phyloP scores from a whole-genome alignment of 1,140 invertebrate species.

The Drosophila sp. region DNA sequence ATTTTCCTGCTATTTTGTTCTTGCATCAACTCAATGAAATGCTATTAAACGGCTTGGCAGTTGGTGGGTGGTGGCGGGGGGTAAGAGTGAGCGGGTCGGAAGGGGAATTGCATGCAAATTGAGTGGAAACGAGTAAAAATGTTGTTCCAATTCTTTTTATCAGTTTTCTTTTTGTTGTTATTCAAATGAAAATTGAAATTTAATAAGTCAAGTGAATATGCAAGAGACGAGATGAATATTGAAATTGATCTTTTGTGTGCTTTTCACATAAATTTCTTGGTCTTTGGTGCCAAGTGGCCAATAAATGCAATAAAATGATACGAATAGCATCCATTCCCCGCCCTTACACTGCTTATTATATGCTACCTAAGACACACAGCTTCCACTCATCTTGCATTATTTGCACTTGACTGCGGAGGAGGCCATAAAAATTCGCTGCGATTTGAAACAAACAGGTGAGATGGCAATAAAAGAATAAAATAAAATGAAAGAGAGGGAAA shows the following conservation, averaged over 20 bases:
- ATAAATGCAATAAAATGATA: constrained; percentile 60
- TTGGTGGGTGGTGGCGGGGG: too few relatives aligned
- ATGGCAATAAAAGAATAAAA: constrained; percentile 9
- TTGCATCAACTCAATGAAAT: not conserved
- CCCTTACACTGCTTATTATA: not conserved
- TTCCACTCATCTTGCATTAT: constrained; percentile 40
- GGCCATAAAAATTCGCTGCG: constrained; percentile 54
- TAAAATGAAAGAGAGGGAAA: not conserved
- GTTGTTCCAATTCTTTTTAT: not conserved
- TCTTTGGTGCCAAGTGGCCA: constrained; percentile 44
- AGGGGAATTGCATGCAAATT: constrained; percentile 14
- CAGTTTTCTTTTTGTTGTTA: not conserved
- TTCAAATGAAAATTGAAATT: constrained; percentile 24
- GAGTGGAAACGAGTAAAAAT: constrained; percentile 12
- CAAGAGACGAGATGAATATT: not conserved
- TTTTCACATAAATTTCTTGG: constrained; percentile 17
- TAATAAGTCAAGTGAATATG: constrained; percentile 48
- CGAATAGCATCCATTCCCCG: constrained; percentile 20
- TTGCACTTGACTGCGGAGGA: constrained; percentile 55
- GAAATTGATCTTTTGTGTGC: constrained; percentile 23
- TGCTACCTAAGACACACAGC: not conserved
- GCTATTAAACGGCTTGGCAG: not conserved
- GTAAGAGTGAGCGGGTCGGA: too few relatives aligned
- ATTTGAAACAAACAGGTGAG: constrained; percentile 31
- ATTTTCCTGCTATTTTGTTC: not conserved